Evolutionary conservation across 1,140 invertebrate genomes (phyloP).

Genomic region (Papilio aristodemus): DNA sequence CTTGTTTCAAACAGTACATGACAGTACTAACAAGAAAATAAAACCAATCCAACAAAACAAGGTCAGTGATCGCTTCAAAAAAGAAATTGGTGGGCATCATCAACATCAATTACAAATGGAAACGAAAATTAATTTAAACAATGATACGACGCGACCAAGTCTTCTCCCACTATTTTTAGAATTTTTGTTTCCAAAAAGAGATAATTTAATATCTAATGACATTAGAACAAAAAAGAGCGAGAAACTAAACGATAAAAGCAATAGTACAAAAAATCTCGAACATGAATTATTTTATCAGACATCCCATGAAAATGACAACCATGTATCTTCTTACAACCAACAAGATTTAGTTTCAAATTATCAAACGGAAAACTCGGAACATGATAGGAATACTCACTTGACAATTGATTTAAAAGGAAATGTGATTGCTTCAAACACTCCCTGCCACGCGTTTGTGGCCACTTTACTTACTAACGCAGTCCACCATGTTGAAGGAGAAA

Average conservation of each 20-base stretch:
- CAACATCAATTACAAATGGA: constrained; percentile 14
- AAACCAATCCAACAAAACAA: constrained; percentile 19
- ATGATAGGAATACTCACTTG: constrained; percentile 40
- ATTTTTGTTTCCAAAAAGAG: constrained; percentile 44
- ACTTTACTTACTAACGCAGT: constrained; percentile 59
- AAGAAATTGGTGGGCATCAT: constrained; percentile 16
- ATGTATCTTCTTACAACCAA: background rate
- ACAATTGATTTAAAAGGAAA: constrained; percentile 69
- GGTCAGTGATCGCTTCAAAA: constrained; percentile 19
- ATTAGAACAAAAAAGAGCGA: background rate
- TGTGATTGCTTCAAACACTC: constrained; percentile 60
- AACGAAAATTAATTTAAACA: constrained; percentile 16
- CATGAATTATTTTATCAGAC: background rate
- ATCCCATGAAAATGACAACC: background rate
- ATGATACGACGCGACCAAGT: constrained; percentile 36
- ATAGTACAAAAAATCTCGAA: background rate
- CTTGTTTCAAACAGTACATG: background rate
- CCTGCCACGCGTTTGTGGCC: constrained; percentile 71
- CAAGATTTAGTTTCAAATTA: constrained; percentile 23
- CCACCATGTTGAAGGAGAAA: constrained; percentile 51
- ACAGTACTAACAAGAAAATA: background rate
- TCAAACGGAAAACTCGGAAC: constrained; percentile 28
- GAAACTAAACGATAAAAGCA: background rate
- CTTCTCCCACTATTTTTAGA: constrained; percentile 53
- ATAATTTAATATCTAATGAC: background rate